These are phyloP conservation scores for Lysiphlebus fabarum DNA, from an alignment of 1,140 invertebrate genomes.

Conservation along the genomic window DNA sequence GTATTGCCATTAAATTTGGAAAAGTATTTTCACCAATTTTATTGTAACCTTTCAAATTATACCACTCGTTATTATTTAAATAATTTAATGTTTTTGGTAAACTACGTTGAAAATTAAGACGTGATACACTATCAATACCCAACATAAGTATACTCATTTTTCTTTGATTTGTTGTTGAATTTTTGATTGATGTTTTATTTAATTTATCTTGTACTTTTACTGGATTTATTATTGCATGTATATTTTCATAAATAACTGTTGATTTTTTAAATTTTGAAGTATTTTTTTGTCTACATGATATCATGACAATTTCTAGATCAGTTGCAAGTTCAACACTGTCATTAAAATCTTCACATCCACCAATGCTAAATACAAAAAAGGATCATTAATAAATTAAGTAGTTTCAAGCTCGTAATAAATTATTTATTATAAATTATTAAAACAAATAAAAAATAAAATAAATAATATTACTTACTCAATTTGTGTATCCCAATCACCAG, in stretches of 20 bases:
- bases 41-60: slow-evolving; percentile 62
- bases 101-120: slow-evolving; percentile 70
- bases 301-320: slow-evolving; percentile 48
- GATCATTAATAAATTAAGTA: not conserved
- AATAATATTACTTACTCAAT: slow-evolving; percentile 50
- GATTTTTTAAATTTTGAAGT: slow-evolving; percentile 32
- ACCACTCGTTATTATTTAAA: slow-evolving; percentile 60
- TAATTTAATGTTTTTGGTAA: slow-evolving; percentile 71
- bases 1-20: slow-evolving; percentile 75
- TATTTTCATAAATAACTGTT: slow-evolving; percentile 54
- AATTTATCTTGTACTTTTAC: slow-evolving; percentile 44
- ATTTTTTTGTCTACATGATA: slow-evolving; percentile 45
- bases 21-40: slow-evolving; percentile 78
- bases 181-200: slow-evolving; percentile 14
- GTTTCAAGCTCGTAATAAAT: not conserved
- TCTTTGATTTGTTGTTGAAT: slow-evolving; percentile 27
- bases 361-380: slow-evolving; percentile 38
- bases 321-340: slow-evolving; percentile 41
- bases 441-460: too few species aligned
- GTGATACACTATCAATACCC: slow-evolving; percentile 80
- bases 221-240: slow-evolving; percentile 49
- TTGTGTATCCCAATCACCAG: slow-evolving; percentile 45
- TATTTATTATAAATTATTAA: not conserved
- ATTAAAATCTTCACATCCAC: slow-evolving; percentile 49
- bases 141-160: slow-evolving; percentile 68